Conservation (phyloP, 2,888 invertebrate species). For the Caenorhabditis macrosperma region DNA sequence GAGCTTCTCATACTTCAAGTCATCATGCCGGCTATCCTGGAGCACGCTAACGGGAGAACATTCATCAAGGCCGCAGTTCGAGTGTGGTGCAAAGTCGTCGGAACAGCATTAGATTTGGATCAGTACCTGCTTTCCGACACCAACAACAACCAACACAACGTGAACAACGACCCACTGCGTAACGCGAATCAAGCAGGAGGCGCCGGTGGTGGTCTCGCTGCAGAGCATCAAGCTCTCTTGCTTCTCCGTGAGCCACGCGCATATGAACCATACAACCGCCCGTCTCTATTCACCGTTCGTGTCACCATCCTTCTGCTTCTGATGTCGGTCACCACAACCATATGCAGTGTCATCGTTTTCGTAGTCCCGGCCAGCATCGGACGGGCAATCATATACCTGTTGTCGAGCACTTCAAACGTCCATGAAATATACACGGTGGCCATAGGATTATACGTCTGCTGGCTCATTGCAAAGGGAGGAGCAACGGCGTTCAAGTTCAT, state of each 20-base stretch:
- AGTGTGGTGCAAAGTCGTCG: slow-evolving; percentile 81
- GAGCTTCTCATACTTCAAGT: slow-evolving; percentile 89
- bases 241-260: slow-evolving; percentile 87
- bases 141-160: slow-evolving; percentile 28
- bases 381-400: slow-evolving; percentile 72
- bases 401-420: slow-evolving; percentile 83
- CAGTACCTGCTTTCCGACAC: slow-evolving; percentile 60
- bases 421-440: slow-evolving; percentile 89
- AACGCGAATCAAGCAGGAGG: slow-evolving; percentile 13
- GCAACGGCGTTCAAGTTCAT: slow-evolving; percentile 34
- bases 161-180: slow-evolving; percentile 23
- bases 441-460: slow-evolving; percentile 94
- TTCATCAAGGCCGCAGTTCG: slow-evolving; percentile 91
- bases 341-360: slow-evolving; percentile 89
- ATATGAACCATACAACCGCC: slow-evolving; percentile 89
- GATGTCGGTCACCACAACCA: slow-evolving; percentile 89
- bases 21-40: slow-evolving; percentile 93
- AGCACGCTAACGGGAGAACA: slow-evolving; percentile 94
- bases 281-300: slow-evolving; percentile 87
- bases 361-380: slow-evolving; percentile 91
- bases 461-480: slow-evolving; percentile 87
- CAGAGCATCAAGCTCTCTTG: slow-evolving; percentile 85
- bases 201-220: slow-evolving; percentile 65
- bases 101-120: slow-evolving; percentile 79
- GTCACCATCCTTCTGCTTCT: slow-evolving; percentile 85